Percentiles rank a stretch among this genome's conserved stretches.
These are phyloP conservation scores for Pogonomyrmex californicus DNA, from an alignment of 1,140 invertebrate species.

Conservation along the genomic window DNA sequence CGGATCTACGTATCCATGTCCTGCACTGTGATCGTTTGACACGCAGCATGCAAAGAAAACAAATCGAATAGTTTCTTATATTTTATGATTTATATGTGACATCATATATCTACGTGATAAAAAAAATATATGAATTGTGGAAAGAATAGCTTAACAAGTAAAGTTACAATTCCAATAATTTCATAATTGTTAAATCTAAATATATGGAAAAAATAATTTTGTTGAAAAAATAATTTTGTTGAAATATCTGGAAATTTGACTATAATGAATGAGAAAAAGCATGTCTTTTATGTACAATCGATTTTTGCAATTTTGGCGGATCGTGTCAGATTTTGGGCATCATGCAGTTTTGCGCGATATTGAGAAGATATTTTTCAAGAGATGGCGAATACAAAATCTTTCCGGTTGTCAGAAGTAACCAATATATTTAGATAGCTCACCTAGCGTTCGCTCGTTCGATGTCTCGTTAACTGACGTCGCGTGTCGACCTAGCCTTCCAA, in stretches of 20 bases:
- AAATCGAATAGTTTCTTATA: not conserved
- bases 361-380: constrained; percentile 78
- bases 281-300: constrained; percentile 65
- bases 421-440: constrained; percentile 33
- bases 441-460: constrained; percentile 10
- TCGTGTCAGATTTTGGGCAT: constrained; percentile 30
- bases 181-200: not conserved
- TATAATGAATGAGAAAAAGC: constrained; percentile 1
- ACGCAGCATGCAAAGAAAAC: not conserved
- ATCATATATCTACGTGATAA: not conserved
- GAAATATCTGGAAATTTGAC: not conserved
- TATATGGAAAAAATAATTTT: no score
- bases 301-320: constrained; percentile 76
- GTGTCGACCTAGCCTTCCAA: not conserved
- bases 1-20: not conserved
- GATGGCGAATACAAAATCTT: constrained; percentile 72
- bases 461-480: constrained; percentile 15
- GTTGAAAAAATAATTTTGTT: no score
- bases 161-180: not conserved
- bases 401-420: constrained; percentile 66
- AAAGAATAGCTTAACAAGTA: not conserved
- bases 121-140: constrained; percentile 5
- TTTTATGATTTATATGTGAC: not conserved
- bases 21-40: not conserved
- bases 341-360: constrained; percentile 35